A percentile compares a stretch with the other conserved stretches of the same genome.
These are phyloP conservation scores for Tetraodon nigroviridis DNA, from an alignment of 2,113 vertebrate genomes.

Conservation along the genomic window DNA sequence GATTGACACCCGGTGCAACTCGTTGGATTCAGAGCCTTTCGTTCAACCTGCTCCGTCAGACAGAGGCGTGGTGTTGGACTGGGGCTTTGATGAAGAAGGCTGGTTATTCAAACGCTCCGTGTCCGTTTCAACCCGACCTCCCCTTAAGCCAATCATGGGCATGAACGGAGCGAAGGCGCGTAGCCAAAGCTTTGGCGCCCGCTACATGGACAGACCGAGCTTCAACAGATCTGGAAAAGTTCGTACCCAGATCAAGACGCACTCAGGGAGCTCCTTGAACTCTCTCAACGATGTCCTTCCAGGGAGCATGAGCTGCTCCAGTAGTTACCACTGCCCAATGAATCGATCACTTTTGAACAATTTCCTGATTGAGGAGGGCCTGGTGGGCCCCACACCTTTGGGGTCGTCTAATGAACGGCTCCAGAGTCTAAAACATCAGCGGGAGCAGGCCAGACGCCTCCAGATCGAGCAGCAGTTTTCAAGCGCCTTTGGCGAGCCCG, in stretches of 20 bases:
- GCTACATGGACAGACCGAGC: slow-evolving; percentile 79
- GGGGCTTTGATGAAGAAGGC: slow-evolving; percentile 76
- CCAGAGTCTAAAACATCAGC: slow-evolving; percentile 66
- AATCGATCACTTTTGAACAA: slow-evolving; percentile 74
- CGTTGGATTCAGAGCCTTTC: slow-evolving; percentile 52
- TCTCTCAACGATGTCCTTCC: slow-evolving; percentile 77
- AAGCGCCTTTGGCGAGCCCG: slow-evolving; percentile 78
- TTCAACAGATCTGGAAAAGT: slow-evolving; percentile 74
- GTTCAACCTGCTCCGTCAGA: slow-evolving; percentile 55
- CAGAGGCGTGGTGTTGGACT: slow-evolving; percentile 60
- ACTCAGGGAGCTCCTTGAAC: slow-evolving; percentile 84
- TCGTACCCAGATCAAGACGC: slow-evolving; percentile 89
- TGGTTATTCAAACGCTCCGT: slow-evolving; percentile 80
- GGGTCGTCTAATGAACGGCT: slow-evolving; percentile 66
- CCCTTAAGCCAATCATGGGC: slow-evolving; percentile 85
- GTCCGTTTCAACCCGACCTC: slow-evolving; percentile 80
- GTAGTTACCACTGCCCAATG: slow-evolving; percentile 80
- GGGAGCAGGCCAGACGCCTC: slow-evolving; percentile 68
- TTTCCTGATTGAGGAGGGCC: slow-evolving; percentile 68
- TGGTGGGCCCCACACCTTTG: slow-evolving; percentile 51
- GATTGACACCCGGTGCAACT: slow-evolving; percentile 61
- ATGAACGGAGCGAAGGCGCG: slow-evolving; percentile 92
- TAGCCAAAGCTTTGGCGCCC: slow-evolving; percentile 85
- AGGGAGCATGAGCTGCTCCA: slow-evolving; percentile 71
- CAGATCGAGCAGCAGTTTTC: slow-evolving; percentile 70